Percentiles rank a stretch among this genome's conserved stretches.
These are phyloP conservation scores for Melanerpes formicivorus DNA, from an alignment of 2,113 vertebrate genomes.

Conservation along the genomic window DNA sequence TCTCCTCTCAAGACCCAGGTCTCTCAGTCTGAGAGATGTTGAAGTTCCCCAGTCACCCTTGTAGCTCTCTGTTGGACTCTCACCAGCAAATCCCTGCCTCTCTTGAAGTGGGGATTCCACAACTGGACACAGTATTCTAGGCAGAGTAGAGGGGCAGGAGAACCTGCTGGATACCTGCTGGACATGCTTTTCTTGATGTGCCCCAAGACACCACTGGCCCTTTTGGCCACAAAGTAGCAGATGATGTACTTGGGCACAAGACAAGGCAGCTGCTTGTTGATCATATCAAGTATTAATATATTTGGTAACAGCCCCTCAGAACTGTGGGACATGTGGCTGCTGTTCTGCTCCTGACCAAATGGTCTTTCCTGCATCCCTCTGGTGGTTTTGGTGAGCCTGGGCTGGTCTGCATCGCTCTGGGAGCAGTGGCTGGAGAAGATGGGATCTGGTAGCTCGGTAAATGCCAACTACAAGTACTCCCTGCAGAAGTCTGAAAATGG, in stretches of 20 bases:
- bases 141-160: too few species aligned
- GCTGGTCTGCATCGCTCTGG: not conserved
- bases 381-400: not conserved
- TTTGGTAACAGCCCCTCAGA: not conserved
- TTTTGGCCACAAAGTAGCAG: not conserved
- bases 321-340: not conserved
- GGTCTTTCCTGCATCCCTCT: not conserved
- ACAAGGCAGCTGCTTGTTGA: fast-evolving
- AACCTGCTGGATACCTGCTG: too few species aligned
- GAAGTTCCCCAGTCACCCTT: too few species aligned
- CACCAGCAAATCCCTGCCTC: too few species aligned
- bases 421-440: slow-evolving; percentile 13
- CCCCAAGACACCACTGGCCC: too few species aligned
- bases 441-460: slow-evolving; percentile 69
- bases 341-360: not conserved
- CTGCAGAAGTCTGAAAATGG: slow-evolving; percentile 73
- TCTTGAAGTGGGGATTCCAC: too few species aligned
- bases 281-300: not conserved
- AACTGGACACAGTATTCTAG: too few species aligned
- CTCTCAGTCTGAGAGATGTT: too few species aligned
- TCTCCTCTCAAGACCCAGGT: too few species aligned
- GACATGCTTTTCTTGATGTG: too few species aligned
- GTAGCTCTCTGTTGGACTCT: too few species aligned
- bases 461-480: slow-evolving; percentile 52
- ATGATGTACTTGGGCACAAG: not conserved